These are phyloP conservation scores for Globodera ellingtonae DNA, from an alignment of 1,140 invertebrate species.

Conservation along the genomic window DNA sequence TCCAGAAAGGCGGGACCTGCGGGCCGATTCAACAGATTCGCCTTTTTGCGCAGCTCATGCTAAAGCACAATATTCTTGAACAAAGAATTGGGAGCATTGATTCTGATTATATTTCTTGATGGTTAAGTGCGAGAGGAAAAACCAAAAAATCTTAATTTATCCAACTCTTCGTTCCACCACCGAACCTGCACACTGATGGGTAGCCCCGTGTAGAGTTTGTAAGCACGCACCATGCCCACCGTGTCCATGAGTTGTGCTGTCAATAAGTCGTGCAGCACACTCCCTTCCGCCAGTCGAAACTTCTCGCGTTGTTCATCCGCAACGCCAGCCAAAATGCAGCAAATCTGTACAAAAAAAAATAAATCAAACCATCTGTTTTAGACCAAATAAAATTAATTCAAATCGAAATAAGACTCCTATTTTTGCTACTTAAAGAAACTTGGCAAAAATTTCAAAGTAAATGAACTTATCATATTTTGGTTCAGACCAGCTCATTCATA, in stretches of 20 bases:
- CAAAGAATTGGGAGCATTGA: not conserved
- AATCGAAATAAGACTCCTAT: too few species aligned
- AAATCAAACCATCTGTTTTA: slow-evolving; percentile 28
- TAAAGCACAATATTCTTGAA: slow-evolving; percentile 23
- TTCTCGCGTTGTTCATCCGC: slow-evolving; percentile 31
- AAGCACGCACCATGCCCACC: slow-evolving; percentile 56
- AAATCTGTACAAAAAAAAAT: slow-evolving; percentile 43
- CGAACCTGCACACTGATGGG: slow-evolving; percentile 42
- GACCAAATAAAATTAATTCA: not conserved
- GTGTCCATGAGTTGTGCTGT: slow-evolving; percentile 51
- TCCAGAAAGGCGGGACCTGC: slow-evolving; percentile 9
- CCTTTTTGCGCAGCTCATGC: slow-evolving; percentile 46
- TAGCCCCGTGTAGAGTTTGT: slow-evolving; percentile 49
- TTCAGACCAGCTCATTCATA: not conserved
- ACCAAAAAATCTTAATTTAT: slow-evolving; percentile 4
- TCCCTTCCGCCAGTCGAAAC: slow-evolving; percentile 44
- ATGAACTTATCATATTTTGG: not conserved
- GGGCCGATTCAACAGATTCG: slow-evolving; percentile 34
- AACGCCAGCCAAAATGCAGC: slow-evolving; percentile 50
- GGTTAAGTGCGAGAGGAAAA: not conserved
- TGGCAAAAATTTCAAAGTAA: not conserved
- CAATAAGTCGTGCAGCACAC: slow-evolving; percentile 43
- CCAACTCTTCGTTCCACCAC: not conserved
- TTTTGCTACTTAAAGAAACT: not conserved
- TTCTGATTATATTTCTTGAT: slow-evolving; percentile 21